Base-by-base conservation (phyloP, 2,888 invertebrate species). In the Drosophila fulvimacula region DNA sequence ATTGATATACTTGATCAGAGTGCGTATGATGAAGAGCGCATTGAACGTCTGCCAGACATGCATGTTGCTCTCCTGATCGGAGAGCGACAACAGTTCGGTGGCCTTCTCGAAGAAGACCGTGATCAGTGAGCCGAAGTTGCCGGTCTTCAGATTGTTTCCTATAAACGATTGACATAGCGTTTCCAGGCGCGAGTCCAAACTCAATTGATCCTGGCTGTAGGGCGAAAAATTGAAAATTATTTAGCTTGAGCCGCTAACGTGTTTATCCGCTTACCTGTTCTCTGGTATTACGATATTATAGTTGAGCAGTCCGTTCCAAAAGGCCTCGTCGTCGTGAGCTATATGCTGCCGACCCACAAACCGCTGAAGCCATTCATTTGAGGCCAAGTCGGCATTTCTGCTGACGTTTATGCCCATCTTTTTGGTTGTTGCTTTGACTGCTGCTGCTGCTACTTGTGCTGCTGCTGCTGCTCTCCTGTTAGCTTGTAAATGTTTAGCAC, bases 31-130 rank as follows among this genome's bases (percentile, higher is more conserved):
- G 89, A 98, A 98, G 52, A 99, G 93, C 0, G 97, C 96, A 93
- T 99, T 99, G 93, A 96, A 97, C 0, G 97, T 96, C 92, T 99
- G 98, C 98, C 98, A 98, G 57, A 97, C 96, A 83, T 98, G 92
- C 93, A 94, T 93, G 30, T 94, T 94, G 90, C 95, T 95, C 91
- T 98, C 97, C 91, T 96, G 96, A 89, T 97, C 96, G 7, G 97
- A 96, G 3, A 98, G 96, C 0, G 96, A 95, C 60, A 98, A 94
- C 71, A 99, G 93, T 90, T 98, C 98, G 0, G 95, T 94, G 0
- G 97, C 96, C 90, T 97, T 94, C 2, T 95, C 94, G 46, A 98
- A 93, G 91, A 98, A 98, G 15, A 98, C 96, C 73, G 96, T 95
- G 34, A 99, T 95, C 19, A 99, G 93, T 0, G 98, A 95, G 3